A percentile compares a stretch with the other conserved stretches of the same genome.
These are phyloP conservation scores for Steatocranus sp. DNA, from an alignment of 2,797 vertebrate species.

Conservation along the genomic window DNA sequence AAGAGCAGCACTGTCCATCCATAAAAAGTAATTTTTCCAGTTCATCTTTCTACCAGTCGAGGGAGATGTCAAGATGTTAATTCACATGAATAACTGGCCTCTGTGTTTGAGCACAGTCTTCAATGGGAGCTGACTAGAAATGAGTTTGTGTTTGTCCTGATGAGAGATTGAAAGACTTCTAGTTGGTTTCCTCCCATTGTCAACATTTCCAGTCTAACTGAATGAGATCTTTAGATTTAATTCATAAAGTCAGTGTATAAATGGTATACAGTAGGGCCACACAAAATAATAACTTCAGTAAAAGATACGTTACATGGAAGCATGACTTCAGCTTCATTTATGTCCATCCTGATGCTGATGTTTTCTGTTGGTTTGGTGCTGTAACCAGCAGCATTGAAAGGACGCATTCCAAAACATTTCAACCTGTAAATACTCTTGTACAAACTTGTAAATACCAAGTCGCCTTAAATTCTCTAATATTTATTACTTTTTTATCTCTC, in stretches of 20 bases:
- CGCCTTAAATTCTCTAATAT: neutral
- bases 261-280: rapidly evolving
- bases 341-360: neutral
- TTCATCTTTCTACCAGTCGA: neutral
- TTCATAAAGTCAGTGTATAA: neutral
- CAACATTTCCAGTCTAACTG: neutral
- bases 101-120: neutral
- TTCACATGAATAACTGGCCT: neutral
- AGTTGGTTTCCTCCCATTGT: neutral
- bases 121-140: neutral
- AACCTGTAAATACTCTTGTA: neutral
- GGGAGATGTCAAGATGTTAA: neutral
- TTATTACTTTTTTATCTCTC: neutral
- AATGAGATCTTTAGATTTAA: neutral
- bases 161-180: neutral
- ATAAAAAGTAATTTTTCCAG: neutral
- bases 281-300: neutral
- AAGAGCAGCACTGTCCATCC: neutral
- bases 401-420: neutral
- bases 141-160: neutral
- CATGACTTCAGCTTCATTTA: too few relatives aligned
- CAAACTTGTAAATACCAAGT: neutral
- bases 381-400: neutral
- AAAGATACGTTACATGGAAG: neutral
- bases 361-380: neutral